These are phyloP conservation scores for Chanos chanos DNA, from an alignment of 2,797 vertebrate genomes.

Conservation along the genomic window DNA sequence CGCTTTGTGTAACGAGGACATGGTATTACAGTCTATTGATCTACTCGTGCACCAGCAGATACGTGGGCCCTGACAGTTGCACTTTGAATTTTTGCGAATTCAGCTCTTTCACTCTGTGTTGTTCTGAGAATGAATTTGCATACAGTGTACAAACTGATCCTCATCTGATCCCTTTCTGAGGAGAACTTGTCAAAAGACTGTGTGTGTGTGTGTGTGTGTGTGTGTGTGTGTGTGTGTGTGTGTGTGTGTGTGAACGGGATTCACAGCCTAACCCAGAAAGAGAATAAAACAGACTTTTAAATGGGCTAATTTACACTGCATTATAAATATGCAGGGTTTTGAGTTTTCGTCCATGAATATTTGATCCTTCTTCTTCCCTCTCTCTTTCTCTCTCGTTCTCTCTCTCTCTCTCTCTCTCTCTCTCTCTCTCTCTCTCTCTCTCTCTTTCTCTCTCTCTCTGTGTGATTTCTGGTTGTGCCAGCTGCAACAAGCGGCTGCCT, in stretches of 20 bases:
- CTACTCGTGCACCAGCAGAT: neutral
- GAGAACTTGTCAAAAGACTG: slow-evolving; percentile 31
- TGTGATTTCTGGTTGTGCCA: slow-evolving; percentile 32
- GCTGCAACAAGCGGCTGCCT: slow-evolving; percentile 22
- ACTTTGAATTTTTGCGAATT: slow-evolving; percentile 60
- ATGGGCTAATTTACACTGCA: slow-evolving; percentile 72
- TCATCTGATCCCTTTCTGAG: slow-evolving; percentile 64
- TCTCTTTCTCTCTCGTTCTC: neutral
- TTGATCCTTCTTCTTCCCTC: slow-evolving; percentile 53
- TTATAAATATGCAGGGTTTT: slow-evolving; percentile 55
- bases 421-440: neutral
- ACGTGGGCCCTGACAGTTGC: slow-evolving; percentile 42
- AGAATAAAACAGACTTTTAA: slow-evolving; percentile 76
- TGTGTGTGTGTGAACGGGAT: slow-evolving; percentile 34
- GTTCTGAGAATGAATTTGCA: slow-evolving; percentile 67
- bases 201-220: no score
- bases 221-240: no score
- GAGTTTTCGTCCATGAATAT: slow-evolving; percentile 72
- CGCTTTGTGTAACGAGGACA: slow-evolving; percentile 1
- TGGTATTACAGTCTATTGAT: slow-evolving; percentile 9
- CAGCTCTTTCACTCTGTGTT: slow-evolving; percentile 54
- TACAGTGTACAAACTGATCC: slow-evolving; percentile 58
- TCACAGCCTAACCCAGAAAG: slow-evolving; percentile 69
- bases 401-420: no score
- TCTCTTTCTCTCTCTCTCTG: neutral